Base-by-base conservation (phyloP, 2,113 vertebrate genomes). In the Colaptes auratus region DNA sequence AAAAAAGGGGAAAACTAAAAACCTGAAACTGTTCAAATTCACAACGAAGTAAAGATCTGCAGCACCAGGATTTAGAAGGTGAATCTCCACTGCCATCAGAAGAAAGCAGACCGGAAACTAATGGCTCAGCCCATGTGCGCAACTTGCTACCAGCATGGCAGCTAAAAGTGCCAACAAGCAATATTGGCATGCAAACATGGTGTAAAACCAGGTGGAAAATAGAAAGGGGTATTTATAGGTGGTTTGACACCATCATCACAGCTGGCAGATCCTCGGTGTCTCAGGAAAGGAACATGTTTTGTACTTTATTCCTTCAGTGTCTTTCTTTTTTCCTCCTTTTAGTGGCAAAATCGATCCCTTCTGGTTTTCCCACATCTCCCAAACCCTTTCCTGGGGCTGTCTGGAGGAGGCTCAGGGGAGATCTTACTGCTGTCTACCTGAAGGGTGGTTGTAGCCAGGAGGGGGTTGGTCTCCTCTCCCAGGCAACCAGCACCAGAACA, bases 71-170 rank as follows among this genome's bases (percentile, higher is more conserved):
- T 73, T 61, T 31, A 81, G 89, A 81, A 60, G 1, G 86, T 52
- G 86, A 78, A 82, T 48, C 91, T 71, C 59, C 93, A 93, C 58
- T 3, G 77, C 93, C 94, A 95, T 65, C 94, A 93, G 94, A 89
- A 92, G 91, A 83, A 71, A 71, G 83, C 71, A 93, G 73, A 50
- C 0, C 52, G 69, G 56, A 71, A 63, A 76, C n/a, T 61, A 86
- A n/a, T n/a, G n/a, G n/a, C n/a, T n/a, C n/a, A n/a, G n/a, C n/a
- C n/a, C n/a, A n/a, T n/a, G n/a, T n/a, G n/a, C n/a, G n/a, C n/a
- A n/a, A 88, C 4, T 63, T 67, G 60, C 80, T 71, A 16, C 72
- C 60, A 13, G 31, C 0, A 25, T 0, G 52, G 65, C 48, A 31
- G 65, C 58, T 35, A n/a, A 19, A 67, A 80, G 23, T 10, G 36